Evolutionary conservation across 2,797 vertebrate species (phyloP).

Genomic region (Lepilemur ruficaudatus): DNA sequence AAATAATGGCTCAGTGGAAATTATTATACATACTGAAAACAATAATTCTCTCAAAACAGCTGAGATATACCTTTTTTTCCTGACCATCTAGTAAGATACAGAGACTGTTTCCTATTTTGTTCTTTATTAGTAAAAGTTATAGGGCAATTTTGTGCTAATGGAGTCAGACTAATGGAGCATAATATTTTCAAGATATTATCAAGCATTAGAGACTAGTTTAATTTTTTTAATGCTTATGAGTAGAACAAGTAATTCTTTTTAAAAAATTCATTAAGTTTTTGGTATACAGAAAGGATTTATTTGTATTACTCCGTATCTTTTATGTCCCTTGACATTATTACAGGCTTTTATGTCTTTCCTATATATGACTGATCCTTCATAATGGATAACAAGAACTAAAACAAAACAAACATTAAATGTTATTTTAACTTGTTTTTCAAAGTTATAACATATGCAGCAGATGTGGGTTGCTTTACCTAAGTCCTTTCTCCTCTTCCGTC

Average conservation of each 20-base stretch:
- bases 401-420: neutral
- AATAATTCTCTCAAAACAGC: constrained; percentile 36
- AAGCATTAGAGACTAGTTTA: constrained; percentile 33
- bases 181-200: constrained; percentile 53
- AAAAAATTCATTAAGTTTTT: constrained; percentile 35
- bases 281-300: constrained; percentile 25
- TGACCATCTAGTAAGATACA: neutral
- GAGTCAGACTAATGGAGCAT: constrained; percentile 43
- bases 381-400: constrained; percentile 13
- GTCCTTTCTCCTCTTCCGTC: neutral
- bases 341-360: neutral
- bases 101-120: constrained; percentile 23
- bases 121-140: constrained; percentile 50
- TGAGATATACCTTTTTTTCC: neutral
- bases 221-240: constrained; percentile 37
- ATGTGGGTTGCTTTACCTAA: neutral
- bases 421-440: constrained; percentile 39
- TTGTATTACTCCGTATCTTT: neutral
- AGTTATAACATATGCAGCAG: neutral
- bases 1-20: constrained; percentile 35
- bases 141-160: constrained; percentile 54
- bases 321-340: constrained; percentile 3
- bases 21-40: constrained; percentile 30
- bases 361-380: constrained; percentile 23
- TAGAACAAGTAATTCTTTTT: constrained; percentile 22